Percentiles rank a stretch among this genome's conserved stretches.
phyloP scores from a whole-genome alignment of 2,797 vertebrate species.

The Anomalospiza imberbis region DNA sequence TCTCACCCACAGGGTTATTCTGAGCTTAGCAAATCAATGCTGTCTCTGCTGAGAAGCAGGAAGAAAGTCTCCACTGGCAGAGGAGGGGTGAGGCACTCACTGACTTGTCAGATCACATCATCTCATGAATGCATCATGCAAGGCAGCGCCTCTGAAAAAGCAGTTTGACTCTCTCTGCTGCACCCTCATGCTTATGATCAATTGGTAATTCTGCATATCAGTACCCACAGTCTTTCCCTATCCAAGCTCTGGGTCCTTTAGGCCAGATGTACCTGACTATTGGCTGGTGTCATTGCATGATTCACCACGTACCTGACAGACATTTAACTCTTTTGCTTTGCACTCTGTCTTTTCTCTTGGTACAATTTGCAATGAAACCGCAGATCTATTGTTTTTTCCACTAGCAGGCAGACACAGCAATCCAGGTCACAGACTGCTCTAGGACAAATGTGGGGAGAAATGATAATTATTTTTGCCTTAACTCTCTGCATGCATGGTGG shows the following conservation, averaged over 20 bases:
- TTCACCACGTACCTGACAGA: not conserved
- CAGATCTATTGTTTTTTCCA: not conserved
- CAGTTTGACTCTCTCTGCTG: not conserved
- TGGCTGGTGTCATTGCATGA: not conserved
- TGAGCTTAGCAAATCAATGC: slow-evolving; percentile 15
- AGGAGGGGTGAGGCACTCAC: not conserved
- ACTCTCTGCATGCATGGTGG: not conserved
- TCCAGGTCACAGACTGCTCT: not conserved
- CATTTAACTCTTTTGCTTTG: not conserved
- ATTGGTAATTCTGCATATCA: not conserved
- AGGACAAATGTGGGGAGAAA: not conserved
- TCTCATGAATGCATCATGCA: not conserved
- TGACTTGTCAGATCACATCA: slow-evolving; percentile 22
- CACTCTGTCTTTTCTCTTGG: not conserved
- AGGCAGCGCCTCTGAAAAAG: not conserved
- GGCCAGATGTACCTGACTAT: not conserved
- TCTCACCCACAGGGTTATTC: not conserved
- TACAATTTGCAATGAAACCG: not conserved
- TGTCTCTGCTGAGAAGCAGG: not conserved
- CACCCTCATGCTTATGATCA: not conserved
- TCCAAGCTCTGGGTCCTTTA: not conserved
- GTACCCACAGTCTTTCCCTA: not conserved
- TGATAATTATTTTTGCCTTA: not conserved
- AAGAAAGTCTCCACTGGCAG: not conserved
- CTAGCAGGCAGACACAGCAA: not conserved